These are phyloP conservation scores for Benthosema pterotum DNA, from an alignment of 2,797 vertebrate species.

Conservation along the genomic window DNA sequence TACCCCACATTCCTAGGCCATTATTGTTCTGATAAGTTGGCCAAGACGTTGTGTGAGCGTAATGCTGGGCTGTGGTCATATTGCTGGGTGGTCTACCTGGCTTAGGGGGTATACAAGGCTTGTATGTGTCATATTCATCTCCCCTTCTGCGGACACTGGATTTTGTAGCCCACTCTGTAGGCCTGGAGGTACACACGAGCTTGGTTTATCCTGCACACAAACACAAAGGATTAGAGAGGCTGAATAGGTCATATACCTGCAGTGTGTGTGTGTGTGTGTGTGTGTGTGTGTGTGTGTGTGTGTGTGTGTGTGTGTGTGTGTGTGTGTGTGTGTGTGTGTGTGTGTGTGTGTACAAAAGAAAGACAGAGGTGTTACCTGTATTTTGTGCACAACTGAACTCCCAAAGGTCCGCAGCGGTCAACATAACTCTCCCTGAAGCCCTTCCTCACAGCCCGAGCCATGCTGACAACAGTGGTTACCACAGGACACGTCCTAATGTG, in stretches of 20 bases:
- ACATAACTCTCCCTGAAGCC: conserved; percentile 81
- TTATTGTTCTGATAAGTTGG: too few relatives aligned
- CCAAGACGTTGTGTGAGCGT: too few relatives aligned
- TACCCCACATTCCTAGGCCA: too few relatives aligned
- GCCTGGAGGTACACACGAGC: conserved; percentile 84
- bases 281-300: not conserved
- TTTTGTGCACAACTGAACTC: conserved; percentile 75
- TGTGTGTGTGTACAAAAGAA: not conserved
- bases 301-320: not conserved
- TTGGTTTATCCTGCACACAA: conserved; percentile 80
- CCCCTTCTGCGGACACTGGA: conserved; percentile 78
- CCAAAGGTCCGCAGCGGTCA: conserved; percentile 85
- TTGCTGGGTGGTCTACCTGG: too few relatives aligned
- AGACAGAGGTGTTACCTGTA: conserved; percentile 61
- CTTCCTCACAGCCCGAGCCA: conserved; percentile 79
- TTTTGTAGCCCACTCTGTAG: conserved; percentile 85
- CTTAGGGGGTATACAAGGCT: not conserved
- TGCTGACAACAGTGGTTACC: conserved; percentile 80
- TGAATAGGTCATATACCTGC: too few relatives aligned
- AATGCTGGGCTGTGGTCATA: too few relatives aligned
- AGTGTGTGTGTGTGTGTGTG: too few relatives aligned
- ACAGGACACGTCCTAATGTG: conserved; percentile 79
- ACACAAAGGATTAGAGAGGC: not conserved
- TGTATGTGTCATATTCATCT: conserved; percentile 38
- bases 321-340: too few relatives aligned